These are phyloP conservation scores for Periophthalmus modestus DNA, from an alignment of 2,113 vertebrate genomes.

Conservation along the genomic window DNA sequence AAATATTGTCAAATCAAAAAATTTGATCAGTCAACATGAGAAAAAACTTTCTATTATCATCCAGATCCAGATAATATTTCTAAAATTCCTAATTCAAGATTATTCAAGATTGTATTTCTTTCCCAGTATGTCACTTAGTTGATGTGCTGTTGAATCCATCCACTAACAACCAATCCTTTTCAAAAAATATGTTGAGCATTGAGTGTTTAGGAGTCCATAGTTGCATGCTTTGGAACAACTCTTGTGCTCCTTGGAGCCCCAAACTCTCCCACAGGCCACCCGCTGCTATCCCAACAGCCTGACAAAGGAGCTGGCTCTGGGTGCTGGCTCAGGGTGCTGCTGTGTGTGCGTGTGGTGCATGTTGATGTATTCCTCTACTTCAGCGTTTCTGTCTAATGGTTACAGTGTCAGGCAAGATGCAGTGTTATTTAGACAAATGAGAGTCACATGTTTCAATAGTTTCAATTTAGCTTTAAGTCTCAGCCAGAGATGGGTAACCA, in stretches of 20 bases:
- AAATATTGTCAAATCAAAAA: too few species aligned
- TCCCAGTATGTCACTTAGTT: background rate
- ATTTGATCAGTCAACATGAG: too few species aligned
- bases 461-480: background rate
- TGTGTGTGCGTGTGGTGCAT: conserved; percentile 44
- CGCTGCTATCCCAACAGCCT: conserved; percentile 40
- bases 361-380: conserved; percentile 35
- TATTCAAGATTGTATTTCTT: too few species aligned
- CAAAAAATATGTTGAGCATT: background rate
- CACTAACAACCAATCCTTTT: background rate
- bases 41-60: too few species aligned
- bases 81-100: too few species aligned
- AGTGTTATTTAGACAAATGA: conserved; percentile 1
- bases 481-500: too few species aligned
- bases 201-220: background rate
- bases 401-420: conserved; percentile 5
- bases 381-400: conserved; percentile 23
- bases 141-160: background rate
- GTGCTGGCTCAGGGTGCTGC: conserved; percentile 24
- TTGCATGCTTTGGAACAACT: conserved; percentile 23
- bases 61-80: too few species aligned
- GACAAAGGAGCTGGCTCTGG: conserved; percentile 38
- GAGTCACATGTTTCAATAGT: background rate
- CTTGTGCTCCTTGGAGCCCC: conserved; percentile 15
- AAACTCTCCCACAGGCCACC: background rate